Evolutionary conservation across 2,888 invertebrate genomes (phyloP).

Genomic region (Micoletzkya japonica): DNA sequence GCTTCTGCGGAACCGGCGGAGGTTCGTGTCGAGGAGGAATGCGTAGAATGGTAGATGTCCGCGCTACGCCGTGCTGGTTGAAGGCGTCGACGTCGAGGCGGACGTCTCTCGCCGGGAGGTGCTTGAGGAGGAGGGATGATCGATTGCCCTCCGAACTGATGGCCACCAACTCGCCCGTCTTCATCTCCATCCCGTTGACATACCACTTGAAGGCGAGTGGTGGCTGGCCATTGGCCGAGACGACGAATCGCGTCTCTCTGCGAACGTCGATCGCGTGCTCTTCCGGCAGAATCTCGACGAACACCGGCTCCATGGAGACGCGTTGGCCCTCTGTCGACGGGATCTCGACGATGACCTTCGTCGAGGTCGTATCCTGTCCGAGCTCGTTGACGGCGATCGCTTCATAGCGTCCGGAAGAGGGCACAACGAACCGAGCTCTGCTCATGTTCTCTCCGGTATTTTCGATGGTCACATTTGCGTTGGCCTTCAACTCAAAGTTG

Average conservation of each 20-base stretch:
- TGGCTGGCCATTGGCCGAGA: conserved; percentile 34
- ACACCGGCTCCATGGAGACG: conserved; percentile 29
- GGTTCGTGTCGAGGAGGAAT: neutral
- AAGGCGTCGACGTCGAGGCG: conserved; percentile 36
- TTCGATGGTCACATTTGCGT: conserved; percentile 38
- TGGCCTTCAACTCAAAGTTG: conserved; percentile 51
- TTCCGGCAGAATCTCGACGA: conserved; percentile 45
- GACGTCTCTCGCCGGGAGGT: conserved; percentile 27
- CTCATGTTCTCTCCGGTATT: conserved; percentile 38
- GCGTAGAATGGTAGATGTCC: conserved; percentile 32
- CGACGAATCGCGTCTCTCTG: conserved; percentile 38
- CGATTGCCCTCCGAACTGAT: conserved; percentile 31
- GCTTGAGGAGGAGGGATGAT: conserved; percentile 36
- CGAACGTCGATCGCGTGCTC: conserved; percentile 30
- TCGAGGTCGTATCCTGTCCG: conserved; percentile 47
- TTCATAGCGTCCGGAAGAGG: conserved; percentile 47
- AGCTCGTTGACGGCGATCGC: conserved; percentile 51
- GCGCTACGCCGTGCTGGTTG: conserved; percentile 36
- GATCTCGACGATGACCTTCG: conserved; percentile 53
- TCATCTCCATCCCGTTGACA: conserved; percentile 34
- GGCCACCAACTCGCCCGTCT: conserved; percentile 9
- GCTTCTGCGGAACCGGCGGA: too few relatives aligned
- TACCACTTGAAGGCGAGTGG: conserved; percentile 40
- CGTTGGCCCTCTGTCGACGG: conserved; percentile 13
- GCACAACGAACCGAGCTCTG: conserved; percentile 41